A percentile compares a stretch with the other conserved stretches of the same genome.
Conservation (phyloP, 2,888 invertebrate species). For the Nysson spinosus region DNA sequence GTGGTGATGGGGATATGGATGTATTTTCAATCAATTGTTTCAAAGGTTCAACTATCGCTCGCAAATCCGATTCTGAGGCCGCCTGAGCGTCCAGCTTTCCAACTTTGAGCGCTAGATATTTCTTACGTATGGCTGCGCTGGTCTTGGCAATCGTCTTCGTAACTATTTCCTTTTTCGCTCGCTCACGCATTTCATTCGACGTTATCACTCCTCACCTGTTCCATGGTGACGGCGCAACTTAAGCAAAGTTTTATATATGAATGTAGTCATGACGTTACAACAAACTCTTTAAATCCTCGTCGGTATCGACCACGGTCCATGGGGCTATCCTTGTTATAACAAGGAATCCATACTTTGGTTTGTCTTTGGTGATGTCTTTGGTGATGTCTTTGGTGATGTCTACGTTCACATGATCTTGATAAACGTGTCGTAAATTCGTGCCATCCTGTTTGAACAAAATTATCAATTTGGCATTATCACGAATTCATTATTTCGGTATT, state of each 20-base stretch:
- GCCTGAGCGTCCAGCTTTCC: neutral
- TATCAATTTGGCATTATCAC: constrained; percentile 16
- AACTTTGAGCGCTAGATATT: neutral
- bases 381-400: constrained; percentile 3
- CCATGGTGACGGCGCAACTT: neutral
- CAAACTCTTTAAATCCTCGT: constrained; percentile 1
- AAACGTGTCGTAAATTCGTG: constrained; percentile 25
- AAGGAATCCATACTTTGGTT: constrained; percentile 14
- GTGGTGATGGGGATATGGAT: too few species aligned
- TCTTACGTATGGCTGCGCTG: neutral
- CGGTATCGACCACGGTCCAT: too few species aligned
- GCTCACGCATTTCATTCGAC: too few species aligned
- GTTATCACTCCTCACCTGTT: too few species aligned
- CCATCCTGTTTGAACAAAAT: constrained; percentile 24
- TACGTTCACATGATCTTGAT: constrained; percentile 36
- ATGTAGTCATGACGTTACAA: neutral
- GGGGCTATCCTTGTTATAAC: constrained; percentile 21
- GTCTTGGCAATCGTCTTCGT: neutral
- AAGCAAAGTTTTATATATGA: neutral
- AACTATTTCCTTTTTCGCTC: neutral
- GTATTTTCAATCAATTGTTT: too few species aligned
- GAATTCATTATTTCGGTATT: constrained; percentile 19
- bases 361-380: neutral
- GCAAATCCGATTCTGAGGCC: neutral
- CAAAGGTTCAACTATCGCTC: neutral